Conservation (phyloP, 2,113 vertebrate species). For the Lutjanus erythropterus region DNA sequence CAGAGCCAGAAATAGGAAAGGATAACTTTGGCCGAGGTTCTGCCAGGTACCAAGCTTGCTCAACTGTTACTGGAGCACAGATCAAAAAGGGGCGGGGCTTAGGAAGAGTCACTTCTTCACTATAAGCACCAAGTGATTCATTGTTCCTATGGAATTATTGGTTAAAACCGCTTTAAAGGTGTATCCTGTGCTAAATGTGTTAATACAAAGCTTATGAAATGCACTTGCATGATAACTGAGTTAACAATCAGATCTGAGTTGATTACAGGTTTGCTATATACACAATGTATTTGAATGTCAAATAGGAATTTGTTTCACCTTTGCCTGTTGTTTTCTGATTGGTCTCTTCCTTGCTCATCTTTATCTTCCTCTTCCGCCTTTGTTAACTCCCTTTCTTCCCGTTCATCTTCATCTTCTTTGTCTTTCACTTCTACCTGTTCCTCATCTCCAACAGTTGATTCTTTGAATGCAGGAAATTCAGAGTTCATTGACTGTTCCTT, state of each 20-base stretch:
- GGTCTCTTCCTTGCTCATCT: constrained; percentile 18
- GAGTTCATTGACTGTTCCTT: not conserved
- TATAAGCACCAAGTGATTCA: too few species aligned
- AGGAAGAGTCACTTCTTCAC: too few species aligned
- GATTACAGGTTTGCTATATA: not conserved
- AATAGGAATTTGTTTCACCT: constrained; percentile 46
- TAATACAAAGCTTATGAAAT: not conserved
- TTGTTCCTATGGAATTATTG: not conserved
- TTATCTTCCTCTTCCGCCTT: constrained; percentile 35
- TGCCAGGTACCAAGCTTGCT: too few species aligned
- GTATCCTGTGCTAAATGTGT: not conserved
- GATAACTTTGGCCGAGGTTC: too few species aligned
- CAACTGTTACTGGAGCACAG: too few species aligned
- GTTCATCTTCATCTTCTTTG: constrained; percentile 8
- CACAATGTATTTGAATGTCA: constrained; percentile 1
- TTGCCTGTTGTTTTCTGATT: constrained; percentile 30
- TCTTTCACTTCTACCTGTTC: constrained; percentile 1
- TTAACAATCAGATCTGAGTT: not conserved
- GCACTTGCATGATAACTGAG: not conserved
- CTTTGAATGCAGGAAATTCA: constrained; percentile 9
- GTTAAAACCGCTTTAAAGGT: not conserved
- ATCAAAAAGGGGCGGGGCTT: too few species aligned
- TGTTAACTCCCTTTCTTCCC: constrained; percentile 36
- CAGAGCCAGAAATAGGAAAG: too few species aligned
- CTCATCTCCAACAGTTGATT: not conserved